Conservation (phyloP, 37 sponge, comb jelly and placozoan genomes). For the Eunapius fragilis region DNA sequence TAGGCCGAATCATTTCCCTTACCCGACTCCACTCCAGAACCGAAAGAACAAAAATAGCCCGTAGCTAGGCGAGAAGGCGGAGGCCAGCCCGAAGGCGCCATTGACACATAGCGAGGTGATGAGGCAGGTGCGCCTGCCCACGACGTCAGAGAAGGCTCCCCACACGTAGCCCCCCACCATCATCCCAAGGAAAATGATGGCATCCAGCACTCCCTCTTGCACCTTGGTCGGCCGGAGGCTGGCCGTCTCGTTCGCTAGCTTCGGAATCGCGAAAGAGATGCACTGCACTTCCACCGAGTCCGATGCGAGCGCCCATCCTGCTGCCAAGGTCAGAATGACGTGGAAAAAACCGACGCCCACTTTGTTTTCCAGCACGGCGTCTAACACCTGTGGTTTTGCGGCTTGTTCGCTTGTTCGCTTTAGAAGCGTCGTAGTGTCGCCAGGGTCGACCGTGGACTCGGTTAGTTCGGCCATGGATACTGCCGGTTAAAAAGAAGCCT, state of each 20-base stretch:
- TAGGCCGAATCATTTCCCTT: not conserved
- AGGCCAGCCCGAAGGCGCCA: constrained; percentile 79
- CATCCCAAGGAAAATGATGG: constrained; percentile 87
- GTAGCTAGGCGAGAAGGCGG: constrained; percentile 77
- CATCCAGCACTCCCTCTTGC: constrained; percentile 59
- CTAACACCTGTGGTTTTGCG: not conserved
- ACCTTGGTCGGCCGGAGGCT: constrained; percentile 6
- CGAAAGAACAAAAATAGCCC: constrained; percentile 74
- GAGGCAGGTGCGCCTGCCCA: constrained; percentile 78
- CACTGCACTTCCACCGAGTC: constrained; percentile 79
- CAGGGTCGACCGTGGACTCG: too few relatives aligned
- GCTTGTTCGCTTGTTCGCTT: too few relatives aligned
- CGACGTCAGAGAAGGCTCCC: constrained; percentile 84
- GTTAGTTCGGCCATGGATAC: too few relatives aligned
- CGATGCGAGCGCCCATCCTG: constrained; percentile 74
- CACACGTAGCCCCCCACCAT: constrained; percentile 91
- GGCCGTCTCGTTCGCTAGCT: not conserved
- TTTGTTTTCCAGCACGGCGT: constrained; percentile 33
- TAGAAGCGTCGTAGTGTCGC: too few relatives aligned
- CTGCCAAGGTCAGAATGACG: constrained; percentile 43
- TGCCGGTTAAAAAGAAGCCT: too few relatives aligned
- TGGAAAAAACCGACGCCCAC: constrained; percentile 69
- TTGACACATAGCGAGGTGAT: constrained; percentile 80
- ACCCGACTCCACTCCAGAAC: constrained; percentile 94
- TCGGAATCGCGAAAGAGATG: constrained; percentile 48